Evolutionary conservation across 1,140 invertebrate species (phyloP).

Genomic region (Bombus ignitus): DNA sequence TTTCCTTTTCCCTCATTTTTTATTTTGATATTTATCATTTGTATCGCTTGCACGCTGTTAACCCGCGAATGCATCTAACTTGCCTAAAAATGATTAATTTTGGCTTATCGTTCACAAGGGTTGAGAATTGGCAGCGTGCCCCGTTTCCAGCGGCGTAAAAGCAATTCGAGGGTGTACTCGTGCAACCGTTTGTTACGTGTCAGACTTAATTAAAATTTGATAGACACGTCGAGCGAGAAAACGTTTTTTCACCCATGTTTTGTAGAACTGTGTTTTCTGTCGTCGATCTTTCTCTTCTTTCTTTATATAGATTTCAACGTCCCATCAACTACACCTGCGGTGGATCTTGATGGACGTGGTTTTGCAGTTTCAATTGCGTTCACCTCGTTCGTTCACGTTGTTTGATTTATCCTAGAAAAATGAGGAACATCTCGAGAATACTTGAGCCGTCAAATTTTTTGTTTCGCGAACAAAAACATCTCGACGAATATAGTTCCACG

Average conservation of each 20-base stretch:
- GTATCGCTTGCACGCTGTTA: too few relatives aligned
- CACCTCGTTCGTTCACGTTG: background rate
- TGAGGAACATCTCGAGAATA: background rate
- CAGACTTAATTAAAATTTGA: constrained; percentile 5
- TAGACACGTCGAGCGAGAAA: background rate
- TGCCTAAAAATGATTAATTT: background rate
- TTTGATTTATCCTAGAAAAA: background rate
- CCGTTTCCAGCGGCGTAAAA: background rate
- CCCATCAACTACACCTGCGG: too few relatives aligned
- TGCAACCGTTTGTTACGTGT: background rate
- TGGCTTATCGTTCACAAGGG: too few relatives aligned
- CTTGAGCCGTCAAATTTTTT: background rate
- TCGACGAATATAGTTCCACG: background rate
- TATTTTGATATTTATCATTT: background rate
- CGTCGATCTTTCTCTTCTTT: too few relatives aligned
- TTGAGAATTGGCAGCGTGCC: background rate
- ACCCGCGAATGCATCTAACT: background rate
- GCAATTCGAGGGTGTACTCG: background rate
- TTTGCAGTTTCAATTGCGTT: background rate
- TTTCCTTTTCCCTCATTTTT: background rate
- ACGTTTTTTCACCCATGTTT: background rate
- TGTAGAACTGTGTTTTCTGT: background rate
- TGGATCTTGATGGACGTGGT: too few relatives aligned
- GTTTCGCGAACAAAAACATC: background rate
- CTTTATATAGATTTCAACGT: too few relatives aligned